A percentile compares a stretch with the other conserved stretches of the same genome.
These are phyloP conservation scores for Trogon surrucura DNA, from an alignment of 2,113 vertebrate species.

Conservation along the genomic window DNA sequence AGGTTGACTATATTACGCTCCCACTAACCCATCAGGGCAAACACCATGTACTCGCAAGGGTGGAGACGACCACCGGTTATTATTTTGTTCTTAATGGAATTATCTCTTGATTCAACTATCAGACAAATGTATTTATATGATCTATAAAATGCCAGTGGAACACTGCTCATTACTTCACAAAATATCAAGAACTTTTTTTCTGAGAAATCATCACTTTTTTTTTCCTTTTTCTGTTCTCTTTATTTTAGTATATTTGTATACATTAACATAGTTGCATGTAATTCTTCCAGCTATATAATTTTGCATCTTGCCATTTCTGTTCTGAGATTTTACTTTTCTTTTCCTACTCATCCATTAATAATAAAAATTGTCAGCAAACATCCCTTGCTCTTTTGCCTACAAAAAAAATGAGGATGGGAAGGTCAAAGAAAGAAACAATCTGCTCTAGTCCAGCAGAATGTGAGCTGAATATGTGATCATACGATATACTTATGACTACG, in stretches of 20 bases:
- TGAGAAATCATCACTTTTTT: not conserved
- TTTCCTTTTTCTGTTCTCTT: not conserved
- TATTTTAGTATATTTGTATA: not conserved
- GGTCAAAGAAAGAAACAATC: not conserved
- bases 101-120: not conserved
- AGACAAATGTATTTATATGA: not conserved
- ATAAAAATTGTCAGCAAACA: not conserved
- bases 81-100: not conserved
- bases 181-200: not conserved
- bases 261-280: not conserved
- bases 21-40: no score
- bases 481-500: not conserved
- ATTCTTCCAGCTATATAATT: not conserved
- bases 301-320: not conserved
- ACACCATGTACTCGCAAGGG: no score
- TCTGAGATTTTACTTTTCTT: not conserved
- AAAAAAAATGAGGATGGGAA: not conserved
- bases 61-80: no score
- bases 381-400: not conserved
- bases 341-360: not conserved
- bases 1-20: no score
- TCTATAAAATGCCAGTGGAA: not conserved
- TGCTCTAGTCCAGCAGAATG: not conserved
- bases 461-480: not conserved
- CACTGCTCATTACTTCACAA: not conserved